These are phyloP conservation scores for Andinoacara biseriatus DNA, from an alignment of 2,113 vertebrate genomes.

Conservation along the genomic window DNA sequence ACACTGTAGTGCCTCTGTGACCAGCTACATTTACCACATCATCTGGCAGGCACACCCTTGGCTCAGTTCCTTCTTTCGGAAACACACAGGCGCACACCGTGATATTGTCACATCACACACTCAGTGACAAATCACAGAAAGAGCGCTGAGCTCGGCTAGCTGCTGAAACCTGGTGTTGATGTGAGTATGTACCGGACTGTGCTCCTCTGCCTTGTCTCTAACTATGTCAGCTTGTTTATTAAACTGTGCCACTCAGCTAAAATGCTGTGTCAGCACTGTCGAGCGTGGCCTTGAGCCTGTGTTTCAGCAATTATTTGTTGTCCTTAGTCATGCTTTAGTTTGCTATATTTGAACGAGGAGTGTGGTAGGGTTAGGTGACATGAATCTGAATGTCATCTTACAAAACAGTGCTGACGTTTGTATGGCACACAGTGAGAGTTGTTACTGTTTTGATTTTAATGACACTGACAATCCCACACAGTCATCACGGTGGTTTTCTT, in stretches of 20 bases:
- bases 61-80: slow-evolving; percentile 57
- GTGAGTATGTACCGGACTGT: slow-evolving; percentile 10
- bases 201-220: slow-evolving; percentile 24
- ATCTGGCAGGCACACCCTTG: slow-evolving; percentile 58
- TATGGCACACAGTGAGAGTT: not conserved
- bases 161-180: slow-evolving; percentile 18
- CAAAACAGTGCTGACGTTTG: not conserved
- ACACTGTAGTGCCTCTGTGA: slow-evolving; percentile 47
- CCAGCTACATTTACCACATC: slow-evolving; percentile 56
- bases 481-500: not conserved
- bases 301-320: slow-evolving; percentile 18
- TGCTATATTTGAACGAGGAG: slow-evolving; percentile 6
- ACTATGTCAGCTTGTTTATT: slow-evolving; percentile 47
- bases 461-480: not conserved
- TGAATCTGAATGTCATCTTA: not conserved
- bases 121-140: slow-evolving; percentile 46
- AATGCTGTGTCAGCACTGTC: slow-evolving; percentile 35
- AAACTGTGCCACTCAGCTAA: slow-evolving; percentile 16
- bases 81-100: slow-evolving; percentile 10
- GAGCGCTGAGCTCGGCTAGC: slow-evolving; percentile 5
- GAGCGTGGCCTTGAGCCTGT: not conserved
- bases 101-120: slow-evolving; percentile 44
- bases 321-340: not conserved
- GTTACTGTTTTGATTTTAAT: slow-evolving; percentile 3
- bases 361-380: not conserved